Evolutionary conservation across 2,113 vertebrate species (phyloP).

Genomic region (Tinamus guttatus): DNA sequence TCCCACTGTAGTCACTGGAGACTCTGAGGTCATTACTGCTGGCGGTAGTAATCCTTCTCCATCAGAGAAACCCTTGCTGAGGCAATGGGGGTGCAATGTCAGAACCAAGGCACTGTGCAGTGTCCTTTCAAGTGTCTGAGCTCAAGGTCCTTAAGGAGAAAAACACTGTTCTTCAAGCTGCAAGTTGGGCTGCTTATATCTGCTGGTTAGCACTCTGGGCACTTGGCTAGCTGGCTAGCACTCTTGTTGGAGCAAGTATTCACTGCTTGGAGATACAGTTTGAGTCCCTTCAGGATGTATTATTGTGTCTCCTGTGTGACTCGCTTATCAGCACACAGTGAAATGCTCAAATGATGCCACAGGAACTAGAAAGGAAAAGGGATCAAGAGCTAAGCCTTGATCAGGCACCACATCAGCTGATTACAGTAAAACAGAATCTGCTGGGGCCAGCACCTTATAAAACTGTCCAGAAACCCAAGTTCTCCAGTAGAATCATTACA

Average conservation of each 20-base stretch:
- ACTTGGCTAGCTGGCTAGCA: too few species aligned
- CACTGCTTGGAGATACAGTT: fast-evolving
- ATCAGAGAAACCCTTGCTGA: not conserved
- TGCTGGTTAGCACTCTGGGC: too few species aligned
- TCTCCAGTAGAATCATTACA: not conserved
- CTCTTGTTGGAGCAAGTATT: not conserved
- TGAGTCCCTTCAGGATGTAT: not conserved
- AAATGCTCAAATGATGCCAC: not conserved
- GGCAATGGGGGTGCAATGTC: fast-evolving
- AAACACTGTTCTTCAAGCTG: not conserved
- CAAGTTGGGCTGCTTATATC: not conserved
- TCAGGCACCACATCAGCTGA: not conserved
- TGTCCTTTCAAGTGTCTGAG: too few species aligned
- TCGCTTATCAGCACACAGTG: not conserved
- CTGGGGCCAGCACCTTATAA: not conserved
- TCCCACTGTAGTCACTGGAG: not conserved
- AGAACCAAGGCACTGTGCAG: not conserved
- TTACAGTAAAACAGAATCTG: not conserved
- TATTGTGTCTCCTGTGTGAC: too few species aligned
- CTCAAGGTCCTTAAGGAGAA: not conserved
- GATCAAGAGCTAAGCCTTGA: not conserved
- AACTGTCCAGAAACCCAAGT: not conserved
- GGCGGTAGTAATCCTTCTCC: not conserved
- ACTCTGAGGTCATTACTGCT: not conserved
- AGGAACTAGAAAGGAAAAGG: not conserved